These are phyloP conservation scores for Eremobia ochroleuca DNA, from an alignment of 2,888 invertebrate species.

Conservation along the genomic window DNA sequence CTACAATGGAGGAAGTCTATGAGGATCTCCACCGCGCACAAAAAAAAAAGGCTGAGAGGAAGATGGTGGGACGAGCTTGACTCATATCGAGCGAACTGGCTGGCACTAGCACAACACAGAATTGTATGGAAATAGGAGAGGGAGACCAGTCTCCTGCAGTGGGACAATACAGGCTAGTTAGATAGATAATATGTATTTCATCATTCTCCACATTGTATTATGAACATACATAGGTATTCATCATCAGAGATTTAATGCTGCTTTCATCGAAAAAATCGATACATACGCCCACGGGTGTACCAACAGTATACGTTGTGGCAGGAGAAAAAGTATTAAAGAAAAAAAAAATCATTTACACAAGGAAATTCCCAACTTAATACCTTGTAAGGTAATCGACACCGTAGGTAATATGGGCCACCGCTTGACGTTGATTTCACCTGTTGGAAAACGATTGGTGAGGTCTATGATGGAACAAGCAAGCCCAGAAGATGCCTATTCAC, in stretches of 20 bases:
- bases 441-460: not conserved
- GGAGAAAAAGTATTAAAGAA: not conserved
- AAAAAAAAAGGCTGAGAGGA: too few species aligned
- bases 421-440: not conserved
- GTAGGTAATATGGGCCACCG: too few species aligned
- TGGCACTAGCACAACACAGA: not conserved
- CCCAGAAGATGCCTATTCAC: not conserved
- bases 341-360: too few species aligned
- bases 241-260: not conserved
- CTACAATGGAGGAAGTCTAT: too few species aligned
- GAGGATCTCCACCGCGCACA: too few species aligned
- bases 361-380: too few species aligned
- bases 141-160: not conserved
- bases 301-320: too few species aligned
- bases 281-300: not conserved
- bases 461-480: not conserved
- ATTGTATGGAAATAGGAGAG: not conserved
- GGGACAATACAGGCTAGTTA: not conserved
- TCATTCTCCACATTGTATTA: not conserved
- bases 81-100: not conserved
- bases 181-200: not conserved
- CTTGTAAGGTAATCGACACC: too few species aligned
- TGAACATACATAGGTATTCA: not conserved
- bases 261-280: conserved; percentile 9
- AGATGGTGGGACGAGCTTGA: not conserved